phyloP scores from a whole-genome alignment of 2,888 invertebrate species.

The Microctonus hyperodae region DNA sequence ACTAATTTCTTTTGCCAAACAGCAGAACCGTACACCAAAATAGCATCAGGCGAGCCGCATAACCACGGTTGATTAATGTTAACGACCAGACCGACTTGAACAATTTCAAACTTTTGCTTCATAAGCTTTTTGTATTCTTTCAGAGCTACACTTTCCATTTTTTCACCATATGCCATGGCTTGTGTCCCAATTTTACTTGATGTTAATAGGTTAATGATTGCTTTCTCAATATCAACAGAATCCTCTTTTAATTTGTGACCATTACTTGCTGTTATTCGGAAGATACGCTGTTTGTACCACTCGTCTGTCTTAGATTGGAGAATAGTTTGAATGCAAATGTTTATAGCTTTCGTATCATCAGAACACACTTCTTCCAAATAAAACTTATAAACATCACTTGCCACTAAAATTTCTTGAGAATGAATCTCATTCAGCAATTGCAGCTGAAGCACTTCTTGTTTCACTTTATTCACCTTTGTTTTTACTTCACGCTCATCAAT shows the following conservation, averaged over 20 bases:
- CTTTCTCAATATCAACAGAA: slow-evolving; percentile 37
- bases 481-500: slow-evolving; percentile 25
- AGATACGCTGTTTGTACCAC: slow-evolving; percentile 32
- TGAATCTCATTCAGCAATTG: too few species aligned
- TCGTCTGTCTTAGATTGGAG: too few species aligned
- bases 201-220: slow-evolving; percentile 30
- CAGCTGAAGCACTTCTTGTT: slow-evolving; percentile 27
- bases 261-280: slow-evolving; percentile 39
- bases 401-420: slow-evolving; percentile 20
- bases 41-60: slow-evolving; percentile 39
- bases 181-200: slow-evolving; percentile 28
- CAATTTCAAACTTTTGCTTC: slow-evolving; percentile 27
- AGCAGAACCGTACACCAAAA: slow-evolving; percentile 33
- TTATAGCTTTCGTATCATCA: slow-evolving; percentile 25
- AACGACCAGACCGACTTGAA: slow-evolving; percentile 39
- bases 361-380: slow-evolving; percentile 32
- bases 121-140: too few species aligned
- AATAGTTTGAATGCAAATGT: slow-evolving; percentile 34
- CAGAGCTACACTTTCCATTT: slow-evolving; percentile 38
- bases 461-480: slow-evolving; percentile 28
- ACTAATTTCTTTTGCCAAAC: slow-evolving; percentile 39
- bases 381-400: slow-evolving; percentile 31
- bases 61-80: slow-evolving; percentile 37
- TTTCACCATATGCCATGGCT: slow-evolving; percentile 37
- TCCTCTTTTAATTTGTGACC: slow-evolving; percentile 35